Evolutionary conservation across 2,113 vertebrate genomes (phyloP).

Genomic region (Dascyllus trimaculatus): DNA sequence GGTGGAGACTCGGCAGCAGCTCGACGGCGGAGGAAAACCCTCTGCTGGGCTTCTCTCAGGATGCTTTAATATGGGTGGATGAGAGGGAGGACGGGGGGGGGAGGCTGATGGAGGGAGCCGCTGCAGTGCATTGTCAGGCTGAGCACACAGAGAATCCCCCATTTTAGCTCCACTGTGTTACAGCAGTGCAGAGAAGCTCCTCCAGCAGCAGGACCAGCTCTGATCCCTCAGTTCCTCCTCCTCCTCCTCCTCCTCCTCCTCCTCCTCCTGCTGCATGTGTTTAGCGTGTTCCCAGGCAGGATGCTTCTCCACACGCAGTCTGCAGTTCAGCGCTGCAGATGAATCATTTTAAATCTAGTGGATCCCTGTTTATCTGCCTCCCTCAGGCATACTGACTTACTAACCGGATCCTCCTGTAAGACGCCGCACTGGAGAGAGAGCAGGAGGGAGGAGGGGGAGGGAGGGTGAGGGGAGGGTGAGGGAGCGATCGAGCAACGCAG

Average conservation of each 20-base stretch:
- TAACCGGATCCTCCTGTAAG: constrained; percentile 80
- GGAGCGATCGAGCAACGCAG: constrained; percentile 54
- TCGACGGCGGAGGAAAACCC: constrained; percentile 68
- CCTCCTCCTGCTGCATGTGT: too few species aligned
- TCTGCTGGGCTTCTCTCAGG: constrained; percentile 25
- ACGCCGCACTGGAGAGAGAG: constrained; percentile 78
- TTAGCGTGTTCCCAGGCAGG: too few species aligned
- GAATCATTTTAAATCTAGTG: background rate
- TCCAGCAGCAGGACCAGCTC: constrained; percentile 74
- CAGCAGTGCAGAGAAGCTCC: constrained; percentile 81
- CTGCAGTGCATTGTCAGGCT: constrained; percentile 83
- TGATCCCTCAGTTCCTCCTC: too few species aligned
- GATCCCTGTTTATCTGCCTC: constrained; percentile 71
- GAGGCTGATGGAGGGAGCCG: constrained; percentile 71
- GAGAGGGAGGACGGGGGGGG: constrained; percentile 54
- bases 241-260: too few species aligned
- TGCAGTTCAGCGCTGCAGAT: too few species aligned
- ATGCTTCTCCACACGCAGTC: too few species aligned
- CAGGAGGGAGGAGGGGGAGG: constrained; percentile 57
- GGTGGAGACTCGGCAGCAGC: constrained; percentile 59
- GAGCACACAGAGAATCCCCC: constrained; percentile 78
- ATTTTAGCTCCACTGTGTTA: constrained; percentile 81
- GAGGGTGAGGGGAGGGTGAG: constrained; percentile 44
- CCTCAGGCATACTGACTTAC: constrained; percentile 82
- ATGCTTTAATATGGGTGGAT: constrained; percentile 53